Base-by-base conservation (phyloP, 2,888 invertebrate species). In the Adineta ricciae region DNA sequence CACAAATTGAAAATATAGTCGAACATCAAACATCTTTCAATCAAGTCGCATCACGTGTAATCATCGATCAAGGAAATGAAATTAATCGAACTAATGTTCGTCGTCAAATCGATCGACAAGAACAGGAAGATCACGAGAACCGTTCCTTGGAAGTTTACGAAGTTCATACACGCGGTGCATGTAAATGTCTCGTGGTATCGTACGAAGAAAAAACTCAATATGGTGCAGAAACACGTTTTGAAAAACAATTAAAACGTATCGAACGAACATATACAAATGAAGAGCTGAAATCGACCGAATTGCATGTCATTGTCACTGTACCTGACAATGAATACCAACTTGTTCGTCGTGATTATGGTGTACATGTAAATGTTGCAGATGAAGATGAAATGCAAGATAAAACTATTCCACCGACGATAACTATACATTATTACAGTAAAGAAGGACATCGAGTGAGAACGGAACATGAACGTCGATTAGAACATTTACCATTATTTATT, bases 361-460 rank as follows among this genome's bases (percentile, higher is more conserved):
- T 19, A 64, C 16, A 64, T 64, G 27, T 19, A 19, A 19, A 19
- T 64, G 4, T 14, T 64, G 56, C n/a, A 27, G 64, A 64, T 19
- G 64, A 64, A 3, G 32, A 64, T 16, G 27, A 32, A 4, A 32
- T 19, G 19, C 4, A 32, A 27, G n/a, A 78, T 41, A 24, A 41
- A n/a, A 0, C 38, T 41, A 78, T 9, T 36, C 4, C 24, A 0
- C 78, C 78, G n/a, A 8, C 41, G 11, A 41, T 78, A 41, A 24
- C 38, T 11, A 78, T 78, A n/a, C 24, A 78, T 78, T 78, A 78
- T 78, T 78, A 78, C n/a, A 78, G 41, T 9, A 38, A 41, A 78
- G 78, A 78, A n/a, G 78, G 78, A 41, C 24, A 41, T 41, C 41
- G 38, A 78, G 14, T 78, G 21, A 78, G n/a, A 78, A 78, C 78